Conservation (phyloP, 2,113 vertebrate species). For the Cyanistes caeruleus region DNA sequence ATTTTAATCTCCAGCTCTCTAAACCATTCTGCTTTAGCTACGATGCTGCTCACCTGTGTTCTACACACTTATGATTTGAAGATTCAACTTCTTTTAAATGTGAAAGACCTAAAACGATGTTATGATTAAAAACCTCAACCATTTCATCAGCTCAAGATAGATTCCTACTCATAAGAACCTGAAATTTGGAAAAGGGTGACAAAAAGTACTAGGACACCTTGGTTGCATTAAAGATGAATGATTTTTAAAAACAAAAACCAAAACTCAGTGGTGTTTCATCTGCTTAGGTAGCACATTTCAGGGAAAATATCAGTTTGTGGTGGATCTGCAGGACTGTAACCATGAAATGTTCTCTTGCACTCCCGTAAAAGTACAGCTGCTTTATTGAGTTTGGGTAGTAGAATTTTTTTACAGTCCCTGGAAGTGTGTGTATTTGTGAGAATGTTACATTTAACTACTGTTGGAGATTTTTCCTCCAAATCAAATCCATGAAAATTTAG, state of each 20-base stretch:
- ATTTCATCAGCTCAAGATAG: neutral
- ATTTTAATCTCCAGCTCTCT: neutral
- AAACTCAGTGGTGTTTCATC: neutral
- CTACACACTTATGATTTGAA: neutral
- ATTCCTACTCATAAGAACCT: neutral
- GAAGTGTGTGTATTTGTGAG: neutral
- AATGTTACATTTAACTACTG: neutral
- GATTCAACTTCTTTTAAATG: neutral
- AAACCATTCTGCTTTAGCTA: neutral
- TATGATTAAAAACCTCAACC: neutral
- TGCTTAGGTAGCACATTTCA: neutral
- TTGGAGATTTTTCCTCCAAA: neutral
- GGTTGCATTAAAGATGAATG: neutral
- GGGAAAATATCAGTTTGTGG: neutral
- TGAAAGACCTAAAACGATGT: neutral
- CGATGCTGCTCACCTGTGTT: neutral
- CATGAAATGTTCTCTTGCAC: neutral
- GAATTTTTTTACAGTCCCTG: neutral
- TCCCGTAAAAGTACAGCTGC: neutral
- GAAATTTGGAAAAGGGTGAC: neutral
- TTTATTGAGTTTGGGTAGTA: neutral
- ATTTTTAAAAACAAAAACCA: neutral
- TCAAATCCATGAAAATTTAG: neutral
- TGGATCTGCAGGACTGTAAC: neutral
- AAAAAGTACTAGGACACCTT: neutral